Evolutionary conservation across 2,797 vertebrate genomes (phyloP).

Genomic region (Cichlasoma orientale): DNA sequence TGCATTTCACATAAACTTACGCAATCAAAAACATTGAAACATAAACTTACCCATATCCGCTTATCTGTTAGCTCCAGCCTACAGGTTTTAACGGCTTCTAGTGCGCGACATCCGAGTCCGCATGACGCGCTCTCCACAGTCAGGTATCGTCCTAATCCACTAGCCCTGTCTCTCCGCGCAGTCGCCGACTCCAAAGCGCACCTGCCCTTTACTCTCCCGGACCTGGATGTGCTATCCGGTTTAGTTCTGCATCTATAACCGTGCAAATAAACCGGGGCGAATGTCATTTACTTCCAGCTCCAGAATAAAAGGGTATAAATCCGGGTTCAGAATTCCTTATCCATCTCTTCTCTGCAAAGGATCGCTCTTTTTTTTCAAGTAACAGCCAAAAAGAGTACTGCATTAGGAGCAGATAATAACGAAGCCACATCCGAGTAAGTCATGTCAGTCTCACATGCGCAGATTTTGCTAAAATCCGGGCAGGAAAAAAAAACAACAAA

Average conservation of each 20-base stretch:
- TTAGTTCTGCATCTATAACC: constrained; percentile 56
- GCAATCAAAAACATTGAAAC: not conserved
- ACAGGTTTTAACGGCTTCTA: constrained; percentile 80
- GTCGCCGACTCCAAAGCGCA: constrained; percentile 73
- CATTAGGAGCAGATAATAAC: constrained; percentile 58
- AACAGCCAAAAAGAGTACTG: constrained; percentile 64
- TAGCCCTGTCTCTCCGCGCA: constrained; percentile 71
- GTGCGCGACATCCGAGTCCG: constrained; percentile 77
- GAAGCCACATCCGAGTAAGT: constrained; percentile 72
- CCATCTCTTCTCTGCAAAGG: constrained; percentile 39
- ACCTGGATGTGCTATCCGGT: constrained; percentile 56
- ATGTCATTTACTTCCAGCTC: constrained; percentile 69
- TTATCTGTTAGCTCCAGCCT: constrained; percentile 78
- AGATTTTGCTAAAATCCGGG: constrained; percentile 50
- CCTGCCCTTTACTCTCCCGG: constrained; percentile 72
- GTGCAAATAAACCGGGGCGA: constrained; percentile 40
- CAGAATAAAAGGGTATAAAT: constrained; percentile 35
- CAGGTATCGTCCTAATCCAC: constrained; percentile 76
- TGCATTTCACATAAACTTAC: constrained; percentile 18
- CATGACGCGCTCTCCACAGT: constrained; percentile 79
- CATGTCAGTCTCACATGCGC: constrained; percentile 56
- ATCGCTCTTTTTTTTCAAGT: constrained; percentile 50
- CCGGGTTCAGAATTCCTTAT: constrained; percentile 49
- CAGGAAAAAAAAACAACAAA: constrained; percentile 36
- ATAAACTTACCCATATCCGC: constrained; percentile 82